phyloP scores from a whole-genome alignment of 2,888 invertebrate species.

The Melieria omissa region DNA sequence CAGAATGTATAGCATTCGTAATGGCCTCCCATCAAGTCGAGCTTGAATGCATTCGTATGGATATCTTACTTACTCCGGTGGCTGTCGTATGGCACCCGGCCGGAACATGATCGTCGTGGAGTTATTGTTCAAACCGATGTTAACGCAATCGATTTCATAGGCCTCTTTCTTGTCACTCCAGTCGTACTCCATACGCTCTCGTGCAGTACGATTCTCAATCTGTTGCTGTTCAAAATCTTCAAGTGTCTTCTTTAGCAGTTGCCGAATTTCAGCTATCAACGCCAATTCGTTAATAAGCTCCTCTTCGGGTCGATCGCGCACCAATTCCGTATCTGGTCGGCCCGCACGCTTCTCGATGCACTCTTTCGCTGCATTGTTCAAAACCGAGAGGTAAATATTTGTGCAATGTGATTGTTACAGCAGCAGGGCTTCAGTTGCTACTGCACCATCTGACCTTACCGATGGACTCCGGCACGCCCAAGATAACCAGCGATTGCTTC shows the following conservation, averaged over 20 bases:
- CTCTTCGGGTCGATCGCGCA: slow-evolving; percentile 80
- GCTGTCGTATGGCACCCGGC: slow-evolving; percentile 83
- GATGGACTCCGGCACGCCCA: slow-evolving; percentile 80
- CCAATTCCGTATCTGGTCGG: slow-evolving; percentile 78
- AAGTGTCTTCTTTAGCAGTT: slow-evolving; percentile 72
- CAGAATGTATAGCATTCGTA: too few species aligned
- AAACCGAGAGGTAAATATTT: too few species aligned
- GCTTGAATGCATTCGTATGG: neutral
- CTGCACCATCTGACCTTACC: slow-evolving; percentile 56
- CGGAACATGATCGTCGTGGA: slow-evolving; percentile 80
- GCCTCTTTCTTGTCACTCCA: slow-evolving; percentile 92
- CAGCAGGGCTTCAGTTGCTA: too few species aligned
- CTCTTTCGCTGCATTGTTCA: slow-evolving; percentile 70
- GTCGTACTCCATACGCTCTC: slow-evolving; percentile 85
- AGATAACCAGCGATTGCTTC: slow-evolving; percentile 74
- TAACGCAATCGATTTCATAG: slow-evolving; percentile 78
- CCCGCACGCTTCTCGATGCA: slow-evolving; percentile 78
- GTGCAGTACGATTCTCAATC: slow-evolving; percentile 80
- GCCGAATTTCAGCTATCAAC: slow-evolving; percentile 76
- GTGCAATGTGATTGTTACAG: too few species aligned
- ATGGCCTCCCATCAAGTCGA: too few species aligned
- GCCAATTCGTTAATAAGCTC: slow-evolving; percentile 81
- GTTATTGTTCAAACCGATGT: slow-evolving; percentile 76
- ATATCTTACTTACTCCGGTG: slow-evolving; percentile 72
- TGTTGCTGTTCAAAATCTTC: slow-evolving; percentile 78